These are phyloP conservation scores for Tetanocera ferruginea DNA, from an alignment of 2,888 invertebrate species.

Conservation along the genomic window DNA sequence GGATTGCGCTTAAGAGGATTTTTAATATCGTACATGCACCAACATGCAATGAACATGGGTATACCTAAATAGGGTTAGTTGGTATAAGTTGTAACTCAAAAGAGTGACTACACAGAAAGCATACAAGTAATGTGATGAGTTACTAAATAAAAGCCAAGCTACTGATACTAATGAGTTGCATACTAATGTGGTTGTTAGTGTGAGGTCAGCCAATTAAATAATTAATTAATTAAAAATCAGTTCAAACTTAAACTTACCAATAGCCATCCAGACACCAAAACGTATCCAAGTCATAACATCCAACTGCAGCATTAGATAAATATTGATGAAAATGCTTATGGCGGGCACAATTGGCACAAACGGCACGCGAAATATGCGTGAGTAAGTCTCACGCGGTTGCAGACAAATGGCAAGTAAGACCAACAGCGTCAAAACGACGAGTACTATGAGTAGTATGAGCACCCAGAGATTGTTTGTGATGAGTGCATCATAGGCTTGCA, in stretches of 20 bases:
- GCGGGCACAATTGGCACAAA: conserved; percentile 86
- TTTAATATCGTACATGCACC: conserved; percentile 60
- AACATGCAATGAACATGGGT: conserved; percentile 63
- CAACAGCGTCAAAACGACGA: conserved; percentile 54
- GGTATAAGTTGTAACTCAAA: conserved; percentile 35
- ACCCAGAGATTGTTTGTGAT: conserved; percentile 58
- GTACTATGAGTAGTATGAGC: conserved; percentile 52
- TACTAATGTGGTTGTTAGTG: not conserved
- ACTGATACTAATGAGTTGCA: not conserved
- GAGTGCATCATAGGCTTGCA: conserved; percentile 59
- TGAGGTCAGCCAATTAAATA: not conserved
- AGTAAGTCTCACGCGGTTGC: conserved; percentile 62
- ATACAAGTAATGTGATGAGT: conserved; percentile 40
- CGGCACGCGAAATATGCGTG: conserved; percentile 77
- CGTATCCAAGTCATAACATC: conserved; percentile 85
- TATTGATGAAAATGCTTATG: conserved; percentile 85
- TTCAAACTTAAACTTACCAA: conserved; percentile 75
- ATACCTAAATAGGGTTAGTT: conserved; percentile 55
- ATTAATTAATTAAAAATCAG: not conserved
- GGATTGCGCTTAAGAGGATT: conserved; percentile 57
- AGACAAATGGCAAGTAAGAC: conserved; percentile 61
- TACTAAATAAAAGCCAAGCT: not conserved
- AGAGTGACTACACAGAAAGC: not conserved
- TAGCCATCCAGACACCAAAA: conserved; percentile 83
- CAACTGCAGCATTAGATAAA: conserved; percentile 87